Percentiles rank a stretch among this genome's conserved stretches.
phyloP scores from a whole-genome alignment of 2,888 invertebrate species.

The Rotaria magnacalcarata region DNA sequence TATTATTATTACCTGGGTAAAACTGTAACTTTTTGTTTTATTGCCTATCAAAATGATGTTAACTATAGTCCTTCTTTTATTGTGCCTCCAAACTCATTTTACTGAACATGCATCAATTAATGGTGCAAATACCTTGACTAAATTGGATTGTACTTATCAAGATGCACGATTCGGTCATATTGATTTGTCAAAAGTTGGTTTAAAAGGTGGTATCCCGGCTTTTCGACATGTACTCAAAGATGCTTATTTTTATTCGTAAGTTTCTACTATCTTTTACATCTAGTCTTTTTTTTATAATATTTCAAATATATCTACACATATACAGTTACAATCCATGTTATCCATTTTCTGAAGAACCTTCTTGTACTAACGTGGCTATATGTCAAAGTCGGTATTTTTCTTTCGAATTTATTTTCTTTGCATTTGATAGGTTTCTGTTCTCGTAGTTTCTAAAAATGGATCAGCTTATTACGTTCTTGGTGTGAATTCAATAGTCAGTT shows the following conservation, averaged over 20 bases:
- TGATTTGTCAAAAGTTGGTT: background rate
- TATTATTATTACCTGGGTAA: background rate
- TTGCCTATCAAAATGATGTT: background rate
- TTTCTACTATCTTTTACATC: no score
- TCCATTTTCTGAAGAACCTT: background rate
- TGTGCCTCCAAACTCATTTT: background rate
- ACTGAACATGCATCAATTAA: background rate
- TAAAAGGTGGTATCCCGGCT: background rate
- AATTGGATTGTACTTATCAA: background rate
- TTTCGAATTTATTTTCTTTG: background rate
- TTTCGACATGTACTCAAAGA: constrained; percentile 15
- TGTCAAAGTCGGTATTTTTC: background rate
- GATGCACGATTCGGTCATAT: background rate
- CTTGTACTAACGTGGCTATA: background rate
- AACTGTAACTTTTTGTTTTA: background rate
- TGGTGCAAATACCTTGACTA: background rate
- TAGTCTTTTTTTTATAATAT: background rate
- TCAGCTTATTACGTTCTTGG: background rate
- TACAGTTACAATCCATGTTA: constrained; percentile 19
- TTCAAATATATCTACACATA: background rate
- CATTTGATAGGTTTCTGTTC: background rate
- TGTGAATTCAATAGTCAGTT: background rate
- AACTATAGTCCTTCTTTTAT: background rate
- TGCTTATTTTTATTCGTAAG: background rate
- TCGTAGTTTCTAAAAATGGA: background rate